A percentile compares a stretch with the other conserved stretches of the same genome.
phyloP scores from a whole-genome alignment of 2,888 invertebrate genomes.

The Dioctria rufipes region DNA sequence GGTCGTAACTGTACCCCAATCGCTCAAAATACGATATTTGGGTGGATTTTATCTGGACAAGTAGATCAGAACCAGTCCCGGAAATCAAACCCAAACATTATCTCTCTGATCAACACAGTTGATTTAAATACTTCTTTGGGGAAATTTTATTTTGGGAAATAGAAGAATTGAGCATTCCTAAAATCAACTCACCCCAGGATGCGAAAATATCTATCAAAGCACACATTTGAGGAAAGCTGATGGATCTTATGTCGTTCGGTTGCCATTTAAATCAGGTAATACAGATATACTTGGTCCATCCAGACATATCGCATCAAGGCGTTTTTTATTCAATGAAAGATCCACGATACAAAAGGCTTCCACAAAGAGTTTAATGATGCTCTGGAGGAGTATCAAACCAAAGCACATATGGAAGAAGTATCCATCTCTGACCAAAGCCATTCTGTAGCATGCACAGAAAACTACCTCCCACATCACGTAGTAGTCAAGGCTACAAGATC shows the following conservation, averaged over 20 bases:
- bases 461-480: conserved; percentile 3
- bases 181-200: background rate
- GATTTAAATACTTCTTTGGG: background rate
- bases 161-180: background rate
- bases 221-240: background rate
- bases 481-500: no score
- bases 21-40: background rate
- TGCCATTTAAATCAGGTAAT: background rate
- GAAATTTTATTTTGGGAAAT: conserved; percentile 10
- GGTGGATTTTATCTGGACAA: background rate
- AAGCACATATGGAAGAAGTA: background rate
- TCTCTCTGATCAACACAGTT: background rate
- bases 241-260: background rate
- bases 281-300: background rate
- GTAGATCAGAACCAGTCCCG: background rate
- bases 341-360: background rate
- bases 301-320: background rate
- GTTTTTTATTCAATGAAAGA: background rate
- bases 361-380: background rate
- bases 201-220: background rate
- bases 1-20: background rate
- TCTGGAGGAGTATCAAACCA: background rate
- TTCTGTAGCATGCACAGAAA: no score
- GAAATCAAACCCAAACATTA: background rate
- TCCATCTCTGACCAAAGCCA: background rate